A percentile compares a stretch with the other conserved stretches of the same genome.
These are phyloP conservation scores for Microtus ochrogaster DNA, from an alignment of 2,113 vertebrate species.

Conservation along the genomic window DNA sequence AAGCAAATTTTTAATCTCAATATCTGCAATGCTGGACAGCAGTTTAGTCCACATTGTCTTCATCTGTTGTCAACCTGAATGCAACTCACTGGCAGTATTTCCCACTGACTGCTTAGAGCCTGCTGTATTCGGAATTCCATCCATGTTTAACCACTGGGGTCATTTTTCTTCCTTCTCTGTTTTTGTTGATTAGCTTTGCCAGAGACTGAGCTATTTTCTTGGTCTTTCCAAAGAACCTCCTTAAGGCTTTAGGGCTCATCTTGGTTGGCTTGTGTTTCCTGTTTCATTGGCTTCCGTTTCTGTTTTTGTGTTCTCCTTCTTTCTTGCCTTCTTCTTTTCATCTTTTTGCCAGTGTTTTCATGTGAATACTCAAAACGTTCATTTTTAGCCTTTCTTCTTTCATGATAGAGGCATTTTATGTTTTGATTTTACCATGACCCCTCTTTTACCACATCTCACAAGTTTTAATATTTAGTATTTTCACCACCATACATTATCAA, in stretches of 20 bases:
- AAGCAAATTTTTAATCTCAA: not conserved
- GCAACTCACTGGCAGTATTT: not conserved
- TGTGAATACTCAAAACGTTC: not conserved
- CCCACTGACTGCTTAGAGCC: not conserved
- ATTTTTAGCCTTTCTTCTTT: not conserved
- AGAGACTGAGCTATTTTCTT: not conserved
- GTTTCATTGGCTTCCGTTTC: not conserved
- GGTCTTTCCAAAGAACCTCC: not conserved
- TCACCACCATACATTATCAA: not conserved
- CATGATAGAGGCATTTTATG: too few relatives aligned
- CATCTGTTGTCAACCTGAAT: not conserved
- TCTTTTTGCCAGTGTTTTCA: not conserved
- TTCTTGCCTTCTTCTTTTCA: not conserved
- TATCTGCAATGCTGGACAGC: not conserved
- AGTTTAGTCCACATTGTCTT: not conserved
- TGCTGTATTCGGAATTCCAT: not conserved
- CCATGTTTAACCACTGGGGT: not conserved
- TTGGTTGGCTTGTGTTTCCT: not conserved
- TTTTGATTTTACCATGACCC: not conserved
- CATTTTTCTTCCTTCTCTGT: not conserved
- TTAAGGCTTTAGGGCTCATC: not conserved
- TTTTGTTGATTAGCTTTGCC: not conserved
- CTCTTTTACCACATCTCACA: not conserved
- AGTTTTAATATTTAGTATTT: not conserved
- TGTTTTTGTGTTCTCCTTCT: not conserved